phyloP scores from a whole-genome alignment of 2,797 vertebrate species.

The Schizopygopsis malacanthus region DNA sequence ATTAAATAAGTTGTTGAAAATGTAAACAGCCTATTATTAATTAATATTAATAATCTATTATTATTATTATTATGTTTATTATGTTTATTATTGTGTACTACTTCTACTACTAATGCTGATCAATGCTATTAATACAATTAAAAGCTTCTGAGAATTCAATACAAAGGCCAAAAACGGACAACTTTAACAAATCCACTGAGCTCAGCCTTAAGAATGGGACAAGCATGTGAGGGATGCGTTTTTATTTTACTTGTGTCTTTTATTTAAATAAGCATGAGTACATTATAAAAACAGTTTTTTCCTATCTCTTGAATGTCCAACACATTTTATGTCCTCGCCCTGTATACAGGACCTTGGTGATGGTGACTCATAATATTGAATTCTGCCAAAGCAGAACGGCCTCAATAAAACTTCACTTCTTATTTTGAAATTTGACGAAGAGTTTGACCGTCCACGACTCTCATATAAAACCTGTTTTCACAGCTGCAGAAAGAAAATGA shows the following conservation, averaged over 20 bases:
- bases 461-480: conserved; percentile 42
- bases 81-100: too few relatives aligned
- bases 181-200: conserved; percentile 65
- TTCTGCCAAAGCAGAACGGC: conserved; percentile 37
- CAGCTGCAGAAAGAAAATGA: conserved; percentile 42
- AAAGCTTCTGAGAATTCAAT: not conserved
- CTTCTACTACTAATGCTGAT: too few relatives aligned
- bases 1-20: too few relatives aligned
- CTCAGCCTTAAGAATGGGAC: conserved; percentile 55
- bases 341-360: conserved; percentile 29
- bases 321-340: conserved; percentile 16
- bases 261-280: conserved; percentile 6
- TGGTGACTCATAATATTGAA: conserved; percentile 45
- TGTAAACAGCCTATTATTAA: too few relatives aligned
- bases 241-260: not conserved
- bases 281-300: conserved; percentile 9
- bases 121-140: not conserved
- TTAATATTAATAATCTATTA: too few relatives aligned
- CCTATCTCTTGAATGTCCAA: conserved; percentile 7
- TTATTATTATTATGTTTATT: too few relatives aligned
- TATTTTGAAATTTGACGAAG: conserved; percentile 43
- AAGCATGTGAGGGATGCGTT: not conserved
- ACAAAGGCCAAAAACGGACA: conserved; percentile 71
- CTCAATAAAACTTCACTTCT: conserved; percentile 37
- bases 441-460: conserved; percentile 32